Evolutionary conservation across 2,113 vertebrate species (phyloP).

Genomic region (Stigmatopora argus): DNA sequence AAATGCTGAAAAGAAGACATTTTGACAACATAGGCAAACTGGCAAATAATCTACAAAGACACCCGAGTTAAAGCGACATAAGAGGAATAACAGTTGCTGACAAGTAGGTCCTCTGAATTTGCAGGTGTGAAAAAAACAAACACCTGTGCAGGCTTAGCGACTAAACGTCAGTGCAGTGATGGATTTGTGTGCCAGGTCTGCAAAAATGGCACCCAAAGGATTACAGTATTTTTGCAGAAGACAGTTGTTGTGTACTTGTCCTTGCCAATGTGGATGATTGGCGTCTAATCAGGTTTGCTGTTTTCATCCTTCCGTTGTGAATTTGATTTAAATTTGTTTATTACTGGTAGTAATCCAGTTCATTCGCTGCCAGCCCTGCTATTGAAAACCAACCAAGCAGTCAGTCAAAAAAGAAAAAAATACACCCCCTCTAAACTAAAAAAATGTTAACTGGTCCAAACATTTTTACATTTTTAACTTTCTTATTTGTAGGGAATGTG

Average conservation of each 20-base stretch:
- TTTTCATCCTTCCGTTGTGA: too few relatives aligned
- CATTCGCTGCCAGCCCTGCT: too few relatives aligned
- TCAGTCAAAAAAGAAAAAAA: too few relatives aligned
- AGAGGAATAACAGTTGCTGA: slow-evolving; percentile 47
- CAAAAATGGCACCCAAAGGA: slow-evolving; percentile 39
- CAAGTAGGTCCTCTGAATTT: slow-evolving; percentile 64
- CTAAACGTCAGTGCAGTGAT: slow-evolving; percentile 51
- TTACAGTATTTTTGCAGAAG: slow-evolving; percentile 21
- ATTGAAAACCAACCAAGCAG: too few relatives aligned
- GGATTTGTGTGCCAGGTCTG: slow-evolving; percentile 30
- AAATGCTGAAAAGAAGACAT: slow-evolving; percentile 12
- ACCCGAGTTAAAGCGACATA: slow-evolving; percentile 45
- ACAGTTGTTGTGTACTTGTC: slow-evolving; percentile 8
- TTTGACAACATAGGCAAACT: slow-evolving; percentile 38
- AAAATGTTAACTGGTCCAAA: not conserved
- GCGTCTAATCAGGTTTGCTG: too few relatives aligned
- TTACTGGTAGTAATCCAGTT: slow-evolving; percentile 9
- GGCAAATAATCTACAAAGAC: slow-evolving; percentile 42
- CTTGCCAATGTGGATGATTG: not conserved
- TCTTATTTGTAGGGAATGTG: not conserved
- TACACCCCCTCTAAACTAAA: not conserved
- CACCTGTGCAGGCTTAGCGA: slow-evolving; percentile 34
- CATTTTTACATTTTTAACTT: not conserved
- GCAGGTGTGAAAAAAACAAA: slow-evolving; percentile 31
- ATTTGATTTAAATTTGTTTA: slow-evolving; percentile 7